Base-by-base conservation (phyloP, 1,140 invertebrate genomes). In the Diorhabda carinulata region DNA sequence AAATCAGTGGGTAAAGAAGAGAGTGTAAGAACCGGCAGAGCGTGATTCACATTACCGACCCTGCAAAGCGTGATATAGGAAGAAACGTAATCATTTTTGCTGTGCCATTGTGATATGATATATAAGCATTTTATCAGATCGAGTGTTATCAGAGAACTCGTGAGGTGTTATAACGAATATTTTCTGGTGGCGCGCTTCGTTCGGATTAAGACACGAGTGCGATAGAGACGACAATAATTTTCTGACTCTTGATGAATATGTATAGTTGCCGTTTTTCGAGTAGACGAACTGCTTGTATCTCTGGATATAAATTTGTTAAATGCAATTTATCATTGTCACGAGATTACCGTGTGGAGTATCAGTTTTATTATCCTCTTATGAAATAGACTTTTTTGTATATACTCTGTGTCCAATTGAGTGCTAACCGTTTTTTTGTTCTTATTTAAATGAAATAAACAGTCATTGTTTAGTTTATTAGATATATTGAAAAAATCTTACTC, bases 81-180 rank as follows among this genome's bases (percentile, higher is more conserved):
- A 78, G 77, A 76, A 78, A 78, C 77, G 73, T 78, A 78, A 78
- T 78, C 77, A 78, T 78, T 78, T 78, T 78, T 74, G 76, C 74
- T 71, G 69, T 74, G 74, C 74, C 76, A 78, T 78, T 78, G 77
- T 78, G 74, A 76, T 78, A 72, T 78, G 77, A 76, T 76, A 76
- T 78, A 76, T 77, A 74, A 73, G 66, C 71, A 68, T 43, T 69
- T 56, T 76, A 77, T 77, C 76, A 73, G 76, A 77, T 77, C 66
- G 65, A 25, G 57, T 71, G 73, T 77, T 77, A 77, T 77, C 76
- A 73, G 72, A 73, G 73, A 25, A 25, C 72, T 74, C 74, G 74
- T 70, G 70, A 74, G 74, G 71, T 76, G 75, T 76, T 76, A 76
- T 76, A 74, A 76, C 47, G 57, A 56, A 60, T 67, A 67, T 70